Evolutionary conservation across 2,888 invertebrate genomes (phyloP).

Genomic region (Dicycla oo): DNA sequence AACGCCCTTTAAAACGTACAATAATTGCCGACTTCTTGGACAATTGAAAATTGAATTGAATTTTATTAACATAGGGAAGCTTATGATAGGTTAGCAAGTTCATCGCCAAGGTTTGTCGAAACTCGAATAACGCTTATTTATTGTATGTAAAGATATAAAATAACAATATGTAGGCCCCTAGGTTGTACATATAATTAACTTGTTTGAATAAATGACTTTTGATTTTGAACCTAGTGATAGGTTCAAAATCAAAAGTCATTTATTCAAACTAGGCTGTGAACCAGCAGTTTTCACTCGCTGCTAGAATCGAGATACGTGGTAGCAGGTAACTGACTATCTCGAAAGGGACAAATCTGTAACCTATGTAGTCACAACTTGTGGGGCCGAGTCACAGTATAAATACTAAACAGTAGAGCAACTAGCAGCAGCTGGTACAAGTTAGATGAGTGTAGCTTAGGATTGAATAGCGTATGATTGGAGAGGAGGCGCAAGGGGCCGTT

Average conservation of each 20-base stretch:
- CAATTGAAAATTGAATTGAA: conserved; percentile 18
- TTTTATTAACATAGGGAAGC: conserved; percentile 6
- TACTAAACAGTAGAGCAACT: neutral
- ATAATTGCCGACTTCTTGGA: neutral
- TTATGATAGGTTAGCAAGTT: neutral
- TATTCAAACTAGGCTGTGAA: too few species aligned
- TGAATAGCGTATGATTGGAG: too few species aligned
- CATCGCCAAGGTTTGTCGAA: conserved; percentile 1
- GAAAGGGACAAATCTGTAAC: conserved; percentile 3
- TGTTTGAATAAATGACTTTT: too few species aligned
- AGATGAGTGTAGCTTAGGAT: neutral
- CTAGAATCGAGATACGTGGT: neutral
- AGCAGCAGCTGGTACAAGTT: too few species aligned
- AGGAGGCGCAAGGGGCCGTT: too few species aligned
- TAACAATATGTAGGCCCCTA: neutral
- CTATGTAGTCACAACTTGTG: conserved; percentile 23
- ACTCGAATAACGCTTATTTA: neutral
- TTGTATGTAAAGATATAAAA: neutral
- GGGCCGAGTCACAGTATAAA: neutral
- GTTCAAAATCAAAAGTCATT: too few species aligned
- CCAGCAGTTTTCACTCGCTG: too few species aligned
- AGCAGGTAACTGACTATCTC: conserved; percentile 3
- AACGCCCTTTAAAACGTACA: conserved; percentile 6
- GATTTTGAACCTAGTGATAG: too few species aligned
- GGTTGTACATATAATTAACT: too few species aligned